Conservation (phyloP, 2,797 vertebrate genomes). For the Rhodeus uyekii region DNA sequence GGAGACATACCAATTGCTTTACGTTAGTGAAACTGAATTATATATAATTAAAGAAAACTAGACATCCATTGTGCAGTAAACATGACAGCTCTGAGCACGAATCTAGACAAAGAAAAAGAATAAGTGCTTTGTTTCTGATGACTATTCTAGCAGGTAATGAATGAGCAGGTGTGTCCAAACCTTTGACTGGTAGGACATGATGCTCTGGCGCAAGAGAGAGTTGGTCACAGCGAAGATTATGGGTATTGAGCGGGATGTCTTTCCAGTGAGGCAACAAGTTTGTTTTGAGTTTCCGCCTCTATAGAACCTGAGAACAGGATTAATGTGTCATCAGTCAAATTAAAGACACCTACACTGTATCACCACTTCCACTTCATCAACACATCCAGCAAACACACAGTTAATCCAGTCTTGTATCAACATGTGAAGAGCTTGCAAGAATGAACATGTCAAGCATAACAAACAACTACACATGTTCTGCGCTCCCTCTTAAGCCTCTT, state of each 20-base stretch:
- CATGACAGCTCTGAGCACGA: neutral
- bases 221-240: neutral
- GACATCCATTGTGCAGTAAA: neutral
- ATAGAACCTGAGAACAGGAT: slow-evolving; percentile 53
- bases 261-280: slow-evolving; percentile 54
- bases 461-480: slow-evolving; percentile 14
- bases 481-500: neutral
- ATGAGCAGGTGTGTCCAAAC: neutral
- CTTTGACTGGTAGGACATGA: neutral
- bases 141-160: neutral
- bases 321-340: slow-evolving; percentile 58
- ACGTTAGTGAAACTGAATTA: neutral
- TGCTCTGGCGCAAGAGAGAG: neutral
- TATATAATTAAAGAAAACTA: neutral
- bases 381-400: slow-evolving; percentile 22
- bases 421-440: slow-evolving; percentile 52
- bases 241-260: slow-evolving; percentile 5
- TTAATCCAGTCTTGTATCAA: slow-evolving; percentile 55
- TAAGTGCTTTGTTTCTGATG: neutral
- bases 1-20: neutral
- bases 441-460: slow-evolving; percentile 44
- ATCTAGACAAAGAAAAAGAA: neutral
- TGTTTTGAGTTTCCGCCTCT: slow-evolving; percentile 47
- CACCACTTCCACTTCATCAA: slow-evolving; percentile 39
- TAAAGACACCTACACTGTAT: slow-evolving; percentile 33